A percentile compares a stretch with the other conserved stretches of the same genome.
Evolutionary conservation across 2,113 vertebrate genomes (phyloP).

Genomic region (Odobenus rosmarus): DNA sequence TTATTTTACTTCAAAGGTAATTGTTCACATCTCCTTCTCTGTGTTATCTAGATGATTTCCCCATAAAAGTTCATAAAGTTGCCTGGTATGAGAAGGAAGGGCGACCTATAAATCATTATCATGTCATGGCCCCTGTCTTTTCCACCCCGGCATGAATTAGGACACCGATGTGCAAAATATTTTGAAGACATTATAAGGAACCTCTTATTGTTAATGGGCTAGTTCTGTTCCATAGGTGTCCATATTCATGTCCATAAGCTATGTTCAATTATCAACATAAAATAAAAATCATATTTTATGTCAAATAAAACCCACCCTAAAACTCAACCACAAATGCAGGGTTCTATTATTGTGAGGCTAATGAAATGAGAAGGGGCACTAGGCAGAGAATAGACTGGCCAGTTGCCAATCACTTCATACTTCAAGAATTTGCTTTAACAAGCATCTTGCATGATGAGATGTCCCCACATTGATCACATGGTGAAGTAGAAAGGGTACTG

Average conservation of each 20-base stretch:
- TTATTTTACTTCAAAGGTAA: neutral
- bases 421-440: too few species aligned
- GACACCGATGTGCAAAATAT: neutral
- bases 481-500: neutral
- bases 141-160: neutral
- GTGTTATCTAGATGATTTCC: conserved; percentile 13
- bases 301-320: neutral
- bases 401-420: neutral
- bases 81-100: conserved; percentile 29
- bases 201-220: conserved; percentile 4
- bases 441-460: too few species aligned
- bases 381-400: neutral
- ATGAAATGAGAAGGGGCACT: accelerated
- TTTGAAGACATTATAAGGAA: conserved; percentile 5
- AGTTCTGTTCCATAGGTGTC: neutral
- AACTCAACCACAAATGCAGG: neutral
- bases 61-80: neutral
- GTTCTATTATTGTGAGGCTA: neutral
- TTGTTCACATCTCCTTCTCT: neutral
- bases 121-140: neutral
- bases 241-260: neutral
- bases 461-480: neutral
- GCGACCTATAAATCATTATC: conserved; percentile 16
- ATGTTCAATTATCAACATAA: neutral
- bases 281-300: neutral